Percentiles rank a stretch among this genome's conserved stretches.
Evolutionary conservation across 1,140 invertebrate genomes (phyloP).

Genomic region (Anadara kagoshimensis): DNA sequence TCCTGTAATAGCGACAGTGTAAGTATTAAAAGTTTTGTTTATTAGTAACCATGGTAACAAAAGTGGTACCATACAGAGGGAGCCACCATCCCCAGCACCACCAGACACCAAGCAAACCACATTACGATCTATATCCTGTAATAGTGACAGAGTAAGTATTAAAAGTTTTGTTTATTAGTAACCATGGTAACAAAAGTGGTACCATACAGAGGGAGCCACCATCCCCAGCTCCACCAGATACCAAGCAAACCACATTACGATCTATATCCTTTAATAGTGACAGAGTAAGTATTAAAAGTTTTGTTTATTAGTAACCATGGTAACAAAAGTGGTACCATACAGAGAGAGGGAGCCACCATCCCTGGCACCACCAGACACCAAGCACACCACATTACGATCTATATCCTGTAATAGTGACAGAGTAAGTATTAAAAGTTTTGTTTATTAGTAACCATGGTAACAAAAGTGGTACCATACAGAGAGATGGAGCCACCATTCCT

Average conservation of each 20-base stretch:
- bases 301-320: too few relatives aligned
- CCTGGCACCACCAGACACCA: constrained; percentile 64
- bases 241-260: constrained; percentile 52
- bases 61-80: constrained; percentile 97
- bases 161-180: not conserved
- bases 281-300: constrained; percentile 44
- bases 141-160: constrained; percentile 58
- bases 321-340: constrained; percentile 93
- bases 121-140: constrained; percentile 58
- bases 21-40: constrained; percentile 25
- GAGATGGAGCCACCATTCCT: constrained; percentile 85
- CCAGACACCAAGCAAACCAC: constrained; percentile 57
- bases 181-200: constrained; percentile 83
- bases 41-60: constrained; percentile 74
- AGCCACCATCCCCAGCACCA: constrained; percentile 81
- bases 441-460: too few relatives aligned
- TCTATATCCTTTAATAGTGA: constrained; percentile 62
- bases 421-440: constrained; percentile 41
- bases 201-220: constrained; percentile 97
- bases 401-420: constrained; percentile 59
- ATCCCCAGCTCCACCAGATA: constrained; percentile 72
- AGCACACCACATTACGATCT: constrained; percentile 54
- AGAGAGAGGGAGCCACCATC: constrained; percentile 93
- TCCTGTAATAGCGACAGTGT: constrained; percentile 61
- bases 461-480: constrained; percentile 77